A percentile compares a stretch with the other conserved stretches of the same genome.
Evolutionary conservation across 2,888 invertebrate genomes (phyloP).

Genomic region (Sphecodes monilicornis): DNA sequence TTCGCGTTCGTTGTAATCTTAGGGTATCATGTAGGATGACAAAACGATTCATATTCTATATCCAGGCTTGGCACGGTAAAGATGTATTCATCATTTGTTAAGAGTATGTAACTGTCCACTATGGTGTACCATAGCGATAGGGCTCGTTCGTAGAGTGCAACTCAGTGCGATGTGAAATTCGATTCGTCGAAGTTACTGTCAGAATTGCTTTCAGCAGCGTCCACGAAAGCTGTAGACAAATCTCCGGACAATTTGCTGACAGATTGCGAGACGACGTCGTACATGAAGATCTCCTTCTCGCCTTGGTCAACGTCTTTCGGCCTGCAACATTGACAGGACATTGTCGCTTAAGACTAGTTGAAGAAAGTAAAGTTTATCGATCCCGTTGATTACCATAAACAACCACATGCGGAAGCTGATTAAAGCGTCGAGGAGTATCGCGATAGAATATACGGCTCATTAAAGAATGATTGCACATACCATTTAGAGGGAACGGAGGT

Average conservation of each 20-base stretch:
- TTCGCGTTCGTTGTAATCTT: slow-evolving; percentile 45
- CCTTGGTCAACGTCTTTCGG: slow-evolving; percentile 84
- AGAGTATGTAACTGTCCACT: slow-evolving; percentile 3
- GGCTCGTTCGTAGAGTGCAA: slow-evolving; percentile 14
- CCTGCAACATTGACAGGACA: slow-evolving; percentile 81
- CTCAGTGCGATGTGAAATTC: slow-evolving; percentile 56
- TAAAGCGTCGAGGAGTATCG: slow-evolving; percentile 12
- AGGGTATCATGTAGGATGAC: slow-evolving; percentile 37
- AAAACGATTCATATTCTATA: slow-evolving; percentile 19
- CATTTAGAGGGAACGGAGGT: slow-evolving; percentile 43
- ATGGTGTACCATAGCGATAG: slow-evolving; percentile 11
- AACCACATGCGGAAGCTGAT: slow-evolving; percentile 41
- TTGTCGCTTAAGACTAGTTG: slow-evolving; percentile 23
- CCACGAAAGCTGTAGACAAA: slow-evolving; percentile 93
- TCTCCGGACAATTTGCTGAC: slow-evolving; percentile 93
- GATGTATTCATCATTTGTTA: slow-evolving; percentile 20
- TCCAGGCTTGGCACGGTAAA: slow-evolving; percentile 54
- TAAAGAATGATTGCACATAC: slow-evolving; percentile 42
- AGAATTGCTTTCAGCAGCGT: slow-evolving; percentile 94
- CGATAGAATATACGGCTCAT: slow-evolving; percentile 30
- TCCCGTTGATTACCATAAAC: neutral
- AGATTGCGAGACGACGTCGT: slow-evolving; percentile 90
- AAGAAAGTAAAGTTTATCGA: slow-evolving; percentile 42
- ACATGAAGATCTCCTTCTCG: slow-evolving; percentile 94
- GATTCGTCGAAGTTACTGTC: slow-evolving; percentile 76